Percentiles rank a stretch among this genome's conserved stretches.
These are phyloP conservation scores for Eospalax fontanierii DNA, from an alignment of 2,797 vertebrate species.

Conservation along the genomic window DNA sequence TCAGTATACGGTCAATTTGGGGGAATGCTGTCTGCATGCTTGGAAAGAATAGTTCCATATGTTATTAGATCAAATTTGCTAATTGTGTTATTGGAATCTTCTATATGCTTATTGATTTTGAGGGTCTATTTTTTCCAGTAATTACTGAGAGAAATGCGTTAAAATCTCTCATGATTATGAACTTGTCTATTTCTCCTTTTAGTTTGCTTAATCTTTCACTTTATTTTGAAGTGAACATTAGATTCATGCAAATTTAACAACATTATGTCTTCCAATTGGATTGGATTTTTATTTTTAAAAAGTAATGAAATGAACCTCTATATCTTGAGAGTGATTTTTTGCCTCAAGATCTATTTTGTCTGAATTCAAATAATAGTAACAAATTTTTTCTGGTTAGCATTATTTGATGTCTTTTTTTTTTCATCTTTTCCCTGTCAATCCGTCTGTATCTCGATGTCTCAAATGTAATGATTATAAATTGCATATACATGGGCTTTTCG, in stretches of 20 bases:
- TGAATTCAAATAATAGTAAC: slow-evolving; percentile 45
- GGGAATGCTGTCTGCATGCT: slow-evolving; percentile 29
- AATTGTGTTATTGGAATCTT: slow-evolving; percentile 49
- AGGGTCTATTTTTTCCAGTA: slow-evolving; percentile 13
- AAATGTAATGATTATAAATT: slow-evolving; percentile 24
- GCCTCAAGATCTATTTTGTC: slow-evolving; percentile 37
- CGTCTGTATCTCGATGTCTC: slow-evolving; percentile 50
- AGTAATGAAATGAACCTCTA: not conserved
- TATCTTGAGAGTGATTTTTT: slow-evolving; percentile 31
- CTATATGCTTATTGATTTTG: not conserved
- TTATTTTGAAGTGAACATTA: slow-evolving; percentile 55
- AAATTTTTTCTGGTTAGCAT: slow-evolving; percentile 58
- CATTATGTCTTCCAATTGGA: slow-evolving; percentile 16
- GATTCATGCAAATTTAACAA: slow-evolving; percentile 34
- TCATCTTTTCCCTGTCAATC: slow-evolving; percentile 49
- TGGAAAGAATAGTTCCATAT: slow-evolving; percentile 36
- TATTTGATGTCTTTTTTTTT: slow-evolving; percentile 59
- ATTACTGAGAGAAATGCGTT: not conserved
- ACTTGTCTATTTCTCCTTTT: slow-evolving; percentile 51
- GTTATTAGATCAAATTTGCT: slow-evolving; percentile 41
- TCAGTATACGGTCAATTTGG: slow-evolving; percentile 46
- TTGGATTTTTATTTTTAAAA: slow-evolving; percentile 41
- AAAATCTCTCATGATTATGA: slow-evolving; percentile 51
- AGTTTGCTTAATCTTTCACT: slow-evolving; percentile 57
- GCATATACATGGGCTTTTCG: not conserved